Percentiles rank a stretch among this genome's conserved stretches.
Conservation (phyloP, 2,888 invertebrate species). For the Schizaphis graminum region DNA sequence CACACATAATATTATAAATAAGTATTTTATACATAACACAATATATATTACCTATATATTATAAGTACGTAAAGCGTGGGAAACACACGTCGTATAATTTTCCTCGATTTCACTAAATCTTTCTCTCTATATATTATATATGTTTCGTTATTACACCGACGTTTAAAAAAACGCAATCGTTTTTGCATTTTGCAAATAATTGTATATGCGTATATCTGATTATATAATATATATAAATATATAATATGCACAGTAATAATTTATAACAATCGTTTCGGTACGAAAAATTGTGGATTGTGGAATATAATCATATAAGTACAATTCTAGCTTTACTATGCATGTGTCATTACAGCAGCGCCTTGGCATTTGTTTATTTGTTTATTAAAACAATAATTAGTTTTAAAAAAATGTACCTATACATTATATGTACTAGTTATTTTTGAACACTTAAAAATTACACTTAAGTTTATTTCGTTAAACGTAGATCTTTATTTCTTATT, state of each 20-base stretch:
- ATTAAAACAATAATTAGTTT: not conserved
- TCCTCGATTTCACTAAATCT: conserved; percentile 22
- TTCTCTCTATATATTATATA: not conserved
- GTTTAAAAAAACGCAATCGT: not conserved
- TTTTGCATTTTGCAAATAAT: not conserved
- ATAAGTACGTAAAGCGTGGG: conserved; percentile 32
- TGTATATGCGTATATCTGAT: not conserved
- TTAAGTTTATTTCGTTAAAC: not conserved
- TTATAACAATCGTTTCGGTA: not conserved
- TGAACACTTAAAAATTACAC: not conserved
- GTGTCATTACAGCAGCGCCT: not conserved
- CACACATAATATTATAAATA: not conserved
- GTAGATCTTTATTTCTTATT: not conserved
- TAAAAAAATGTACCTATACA: not conserved
- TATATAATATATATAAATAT: not conserved
- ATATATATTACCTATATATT: not conserved
- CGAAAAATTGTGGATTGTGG: not conserved
- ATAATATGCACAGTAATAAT: too few relatives aligned
- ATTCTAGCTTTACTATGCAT: not conserved
- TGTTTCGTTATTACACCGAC: conserved; percentile 21
- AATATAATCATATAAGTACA: not conserved
- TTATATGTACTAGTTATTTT: not conserved
- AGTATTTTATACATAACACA: not conserved
- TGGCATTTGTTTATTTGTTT: not conserved
- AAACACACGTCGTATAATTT: not conserved